A percentile compares a stretch with the other conserved stretches of the same genome.
These are phyloP conservation scores for Drosophila mercatorum DNA, from an alignment of 2,888 invertebrate genomes.

Conservation along the genomic window DNA sequence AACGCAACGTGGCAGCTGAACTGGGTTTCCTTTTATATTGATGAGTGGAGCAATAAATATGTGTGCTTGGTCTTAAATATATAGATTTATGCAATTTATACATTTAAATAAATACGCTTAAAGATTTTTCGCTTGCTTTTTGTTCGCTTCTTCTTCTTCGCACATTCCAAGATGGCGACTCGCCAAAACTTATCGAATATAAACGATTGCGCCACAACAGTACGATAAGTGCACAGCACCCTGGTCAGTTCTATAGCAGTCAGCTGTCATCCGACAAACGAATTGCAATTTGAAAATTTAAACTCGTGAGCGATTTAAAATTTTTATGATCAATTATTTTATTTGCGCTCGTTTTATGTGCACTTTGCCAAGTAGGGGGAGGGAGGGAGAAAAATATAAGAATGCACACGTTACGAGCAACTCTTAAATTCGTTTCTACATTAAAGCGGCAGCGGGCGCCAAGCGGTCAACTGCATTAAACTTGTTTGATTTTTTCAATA, in stretches of 20 bases:
- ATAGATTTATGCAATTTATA: constrained; percentile 64
- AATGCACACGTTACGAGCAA: constrained; percentile 44
- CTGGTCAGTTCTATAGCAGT: constrained; percentile 33
- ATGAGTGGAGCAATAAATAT: constrained; percentile 44
- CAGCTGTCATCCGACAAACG: constrained; percentile 9
- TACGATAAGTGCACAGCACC: constrained; percentile 39
- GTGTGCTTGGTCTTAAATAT: constrained; percentile 52
- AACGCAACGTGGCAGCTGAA: constrained; percentile 57
- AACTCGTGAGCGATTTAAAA: constrained; percentile 6
- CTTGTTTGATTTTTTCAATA: constrained; percentile 29
- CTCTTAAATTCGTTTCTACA: constrained; percentile 69
- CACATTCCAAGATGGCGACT: constrained; percentile 63
- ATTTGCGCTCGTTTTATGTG: constrained; percentile 22
- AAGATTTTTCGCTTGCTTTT: constrained; percentile 77
- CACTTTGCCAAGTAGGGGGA: constrained; percentile 20
- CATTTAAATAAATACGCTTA: constrained; percentile 74
- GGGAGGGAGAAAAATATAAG: constrained; percentile 35
- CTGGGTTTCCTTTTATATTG: constrained; percentile 48
- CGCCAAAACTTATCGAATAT: constrained; percentile 50
- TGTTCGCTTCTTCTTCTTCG: constrained; percentile 70
- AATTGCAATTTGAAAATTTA: constrained; percentile 12
- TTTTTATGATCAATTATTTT: constrained; percentile 28
- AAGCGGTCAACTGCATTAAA: constrained; percentile 46
- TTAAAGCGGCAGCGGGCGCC: constrained; percentile 60
- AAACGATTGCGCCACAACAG: constrained; percentile 41